Conservation (phyloP, 2,113 vertebrate species). For the Pollimyrus isidori region DNA sequence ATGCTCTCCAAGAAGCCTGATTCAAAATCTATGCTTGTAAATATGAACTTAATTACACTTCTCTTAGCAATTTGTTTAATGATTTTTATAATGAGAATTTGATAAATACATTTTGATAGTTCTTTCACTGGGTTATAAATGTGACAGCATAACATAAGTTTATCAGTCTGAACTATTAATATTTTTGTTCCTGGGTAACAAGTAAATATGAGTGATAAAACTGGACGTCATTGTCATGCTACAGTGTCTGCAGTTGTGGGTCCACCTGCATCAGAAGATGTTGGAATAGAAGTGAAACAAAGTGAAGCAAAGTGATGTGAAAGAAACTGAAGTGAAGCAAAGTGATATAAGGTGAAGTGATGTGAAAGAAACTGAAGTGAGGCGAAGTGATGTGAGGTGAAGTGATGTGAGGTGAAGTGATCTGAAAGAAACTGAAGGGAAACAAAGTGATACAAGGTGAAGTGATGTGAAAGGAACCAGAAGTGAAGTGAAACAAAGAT, state of each 20-base stretch:
- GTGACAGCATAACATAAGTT: background rate
- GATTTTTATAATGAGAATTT: background rate
- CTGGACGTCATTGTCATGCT: background rate
- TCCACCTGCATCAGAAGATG: background rate
- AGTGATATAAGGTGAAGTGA: background rate
- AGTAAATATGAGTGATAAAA: background rate
- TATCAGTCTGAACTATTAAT: background rate
- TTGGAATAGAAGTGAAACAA: background rate
- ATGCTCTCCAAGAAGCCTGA: background rate
- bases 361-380: background rate
- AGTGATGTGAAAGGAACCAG: too few species aligned
- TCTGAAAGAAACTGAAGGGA: background rate
- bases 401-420: background rate
- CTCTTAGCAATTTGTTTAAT: background rate
- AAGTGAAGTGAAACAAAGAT: background rate
- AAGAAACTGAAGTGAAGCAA: background rate
- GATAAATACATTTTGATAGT: background rate
- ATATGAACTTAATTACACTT: background rate
- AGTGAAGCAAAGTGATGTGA: background rate
- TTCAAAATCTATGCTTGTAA: background rate
- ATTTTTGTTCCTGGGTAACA: background rate
- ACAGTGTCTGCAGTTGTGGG: background rate
- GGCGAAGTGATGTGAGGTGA: background rate
- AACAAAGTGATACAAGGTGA: too few species aligned
- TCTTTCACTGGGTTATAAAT: background rate